These are phyloP conservation scores for Fabriciana adippe DNA, from an alignment of 2,888 invertebrate species.

Conservation along the genomic window DNA sequence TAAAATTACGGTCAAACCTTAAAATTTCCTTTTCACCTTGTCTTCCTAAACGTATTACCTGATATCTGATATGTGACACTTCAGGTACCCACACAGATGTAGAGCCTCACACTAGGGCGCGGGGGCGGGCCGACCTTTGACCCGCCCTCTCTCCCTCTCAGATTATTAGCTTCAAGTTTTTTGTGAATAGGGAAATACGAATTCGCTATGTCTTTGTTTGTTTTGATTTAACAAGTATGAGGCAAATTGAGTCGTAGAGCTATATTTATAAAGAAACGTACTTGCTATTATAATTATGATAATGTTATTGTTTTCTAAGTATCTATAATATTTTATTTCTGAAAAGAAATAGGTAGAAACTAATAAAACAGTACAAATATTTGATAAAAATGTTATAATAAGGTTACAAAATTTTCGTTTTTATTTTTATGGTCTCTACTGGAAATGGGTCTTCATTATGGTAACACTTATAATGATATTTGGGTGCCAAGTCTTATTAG, in stretches of 20 bases:
- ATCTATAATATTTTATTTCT: too few relatives aligned
- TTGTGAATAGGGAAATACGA: slow-evolving; percentile 26
- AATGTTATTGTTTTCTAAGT: too few relatives aligned
- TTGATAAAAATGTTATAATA: too few relatives aligned
- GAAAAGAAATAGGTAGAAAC: too few relatives aligned
- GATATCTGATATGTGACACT: slow-evolving; percentile 18
- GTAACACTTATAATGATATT: too few relatives aligned
- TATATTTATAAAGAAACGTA: not conserved
- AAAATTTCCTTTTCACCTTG: not conserved
- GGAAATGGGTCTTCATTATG: too few relatives aligned
- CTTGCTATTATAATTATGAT: too few relatives aligned
- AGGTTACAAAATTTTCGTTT: too few relatives aligned
- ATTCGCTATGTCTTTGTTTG: slow-evolving; percentile 22
- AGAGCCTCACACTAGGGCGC: slow-evolving; percentile 28
- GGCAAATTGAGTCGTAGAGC: not conserved
- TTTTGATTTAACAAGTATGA: not conserved
- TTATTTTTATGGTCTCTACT: too few relatives aligned
- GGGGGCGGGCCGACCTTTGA: slow-evolving; percentile 53
- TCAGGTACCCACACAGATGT: slow-evolving; percentile 31
- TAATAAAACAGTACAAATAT: too few relatives aligned
- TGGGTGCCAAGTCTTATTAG: too few relatives aligned
- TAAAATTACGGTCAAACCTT: not conserved
- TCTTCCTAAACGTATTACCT: slow-evolving; percentile 3
- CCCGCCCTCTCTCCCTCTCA: slow-evolving; percentile 45
- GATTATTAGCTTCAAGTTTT: slow-evolving; percentile 34